phyloP scores from a whole-genome alignment of 1,140 invertebrate genomes.

The Platyura marginata region DNA sequence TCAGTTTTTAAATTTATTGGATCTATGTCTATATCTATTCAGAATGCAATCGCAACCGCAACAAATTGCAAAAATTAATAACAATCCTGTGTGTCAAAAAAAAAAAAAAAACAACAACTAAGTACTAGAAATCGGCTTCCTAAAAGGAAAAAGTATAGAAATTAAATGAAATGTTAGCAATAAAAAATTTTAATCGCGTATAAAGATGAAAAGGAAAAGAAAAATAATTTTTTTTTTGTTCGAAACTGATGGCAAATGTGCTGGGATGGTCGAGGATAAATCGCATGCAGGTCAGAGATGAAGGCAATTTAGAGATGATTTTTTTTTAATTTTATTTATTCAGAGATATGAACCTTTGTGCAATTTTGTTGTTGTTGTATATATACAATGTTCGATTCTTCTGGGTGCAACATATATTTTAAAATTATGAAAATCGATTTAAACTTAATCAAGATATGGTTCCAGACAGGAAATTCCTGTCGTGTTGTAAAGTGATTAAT shows the following conservation, averaged over 20 bases:
- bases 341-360: too few relatives aligned
- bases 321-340: too few relatives aligned
- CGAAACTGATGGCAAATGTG: not conserved
- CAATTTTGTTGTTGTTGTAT: too few relatives aligned
- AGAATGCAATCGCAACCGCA: too few relatives aligned
- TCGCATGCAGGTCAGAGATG: not conserved
- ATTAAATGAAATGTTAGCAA: not conserved
- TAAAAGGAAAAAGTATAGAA: not conserved
- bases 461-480: not conserved
- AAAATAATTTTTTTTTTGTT: not conserved
- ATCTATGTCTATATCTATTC: too few relatives aligned
- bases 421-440: not conserved
- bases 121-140: not conserved
- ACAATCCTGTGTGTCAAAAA: too few relatives aligned
- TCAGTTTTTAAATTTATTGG: too few relatives aligned
- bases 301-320: not conserved
- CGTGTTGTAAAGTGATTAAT: not conserved
- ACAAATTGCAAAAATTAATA: too few relatives aligned
- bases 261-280: not conserved
- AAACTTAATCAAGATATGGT: not conserved
- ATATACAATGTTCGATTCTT: too few relatives aligned
- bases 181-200: not conserved
- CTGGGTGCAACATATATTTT: too few relatives aligned
- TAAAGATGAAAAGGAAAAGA: not conserved
- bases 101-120: too few relatives aligned